phyloP scores from a whole-genome alignment of 2,888 invertebrate genomes.

The Tridacna gigas region DNA sequence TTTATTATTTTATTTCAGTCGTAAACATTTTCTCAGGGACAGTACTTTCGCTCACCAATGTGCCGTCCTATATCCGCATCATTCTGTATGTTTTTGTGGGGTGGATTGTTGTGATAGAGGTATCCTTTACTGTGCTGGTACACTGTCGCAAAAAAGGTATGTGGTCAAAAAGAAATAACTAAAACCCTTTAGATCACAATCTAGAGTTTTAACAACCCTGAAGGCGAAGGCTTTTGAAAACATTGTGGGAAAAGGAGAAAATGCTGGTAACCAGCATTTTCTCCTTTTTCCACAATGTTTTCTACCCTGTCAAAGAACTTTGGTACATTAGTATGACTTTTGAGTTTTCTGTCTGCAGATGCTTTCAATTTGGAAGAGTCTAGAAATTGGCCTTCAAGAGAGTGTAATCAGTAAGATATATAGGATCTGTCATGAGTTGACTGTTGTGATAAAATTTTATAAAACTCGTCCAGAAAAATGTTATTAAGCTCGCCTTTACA shows the following conservation, averaged over 20 bases:
- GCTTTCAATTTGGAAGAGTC: no score
- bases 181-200: background rate
- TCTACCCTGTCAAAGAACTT: no score
- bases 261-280: constrained; percentile 11
- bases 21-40: constrained; percentile 97
- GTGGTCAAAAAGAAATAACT: no score
- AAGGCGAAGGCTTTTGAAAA: background rate
- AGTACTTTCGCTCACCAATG: constrained; percentile 91
- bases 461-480: no score
- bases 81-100: constrained; percentile 86
- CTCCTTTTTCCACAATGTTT: background rate
- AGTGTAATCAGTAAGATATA: no score
- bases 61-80: constrained; percentile 93
- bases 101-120: constrained; percentile 37
- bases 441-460: no score
- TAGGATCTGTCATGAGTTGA: no score
- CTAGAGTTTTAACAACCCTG: background rate
- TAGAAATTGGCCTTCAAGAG: no score
- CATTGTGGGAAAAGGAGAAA: constrained; percentile 2
- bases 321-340: no score
- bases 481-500: no score
- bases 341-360: no score
- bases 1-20: constrained; percentile 88
- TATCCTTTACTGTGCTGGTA: background rate
- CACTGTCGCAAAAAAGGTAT: constrained; percentile 4